Evolutionary conservation across 1,140 invertebrate genomes (phyloP).

Genomic region (Cataglyphis hispanica): DNA sequence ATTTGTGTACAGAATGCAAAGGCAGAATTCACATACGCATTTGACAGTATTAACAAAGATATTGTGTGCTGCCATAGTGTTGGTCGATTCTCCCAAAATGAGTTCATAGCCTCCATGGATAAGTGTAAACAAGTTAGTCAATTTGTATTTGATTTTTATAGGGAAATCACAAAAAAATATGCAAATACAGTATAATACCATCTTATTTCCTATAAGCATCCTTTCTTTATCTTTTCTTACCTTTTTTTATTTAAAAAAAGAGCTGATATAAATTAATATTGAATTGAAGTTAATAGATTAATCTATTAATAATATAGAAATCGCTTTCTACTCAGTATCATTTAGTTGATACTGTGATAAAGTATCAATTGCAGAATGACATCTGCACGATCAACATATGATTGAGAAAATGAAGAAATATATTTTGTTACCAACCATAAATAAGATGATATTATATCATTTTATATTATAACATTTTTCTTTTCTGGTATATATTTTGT

Average conservation of each 20-base stretch:
- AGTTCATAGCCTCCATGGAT: slow-evolving; percentile 89
- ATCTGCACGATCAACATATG: too few species aligned
- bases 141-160: slow-evolving; percentile 91
- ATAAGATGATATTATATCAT: background rate
- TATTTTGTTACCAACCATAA: background rate
- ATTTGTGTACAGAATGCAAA: slow-evolving; percentile 82
- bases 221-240: background rate
- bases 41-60: slow-evolving; percentile 90
- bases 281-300: too few species aligned
- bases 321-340: too few species aligned
- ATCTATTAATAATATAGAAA: too few species aligned
- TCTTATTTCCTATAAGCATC: slow-evolving; percentile 3
- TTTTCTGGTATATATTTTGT: background rate
- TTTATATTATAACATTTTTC: background rate
- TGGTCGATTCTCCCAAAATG: slow-evolving; percentile 89
- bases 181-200: slow-evolving; percentile 83
- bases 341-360: too few species aligned
- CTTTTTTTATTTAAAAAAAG: background rate
- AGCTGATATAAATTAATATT: too few species aligned
- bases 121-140: slow-evolving; percentile 89
- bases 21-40: slow-evolving; percentile 90
- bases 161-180: slow-evolving; percentile 88
- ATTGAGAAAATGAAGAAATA: background rate
- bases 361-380: too few species aligned
- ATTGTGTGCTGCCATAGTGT: slow-evolving; percentile 89